These are phyloP conservation scores for Chunga burmeisteri DNA, from an alignment of 2,113 vertebrate species.

Conservation along the genomic window DNA sequence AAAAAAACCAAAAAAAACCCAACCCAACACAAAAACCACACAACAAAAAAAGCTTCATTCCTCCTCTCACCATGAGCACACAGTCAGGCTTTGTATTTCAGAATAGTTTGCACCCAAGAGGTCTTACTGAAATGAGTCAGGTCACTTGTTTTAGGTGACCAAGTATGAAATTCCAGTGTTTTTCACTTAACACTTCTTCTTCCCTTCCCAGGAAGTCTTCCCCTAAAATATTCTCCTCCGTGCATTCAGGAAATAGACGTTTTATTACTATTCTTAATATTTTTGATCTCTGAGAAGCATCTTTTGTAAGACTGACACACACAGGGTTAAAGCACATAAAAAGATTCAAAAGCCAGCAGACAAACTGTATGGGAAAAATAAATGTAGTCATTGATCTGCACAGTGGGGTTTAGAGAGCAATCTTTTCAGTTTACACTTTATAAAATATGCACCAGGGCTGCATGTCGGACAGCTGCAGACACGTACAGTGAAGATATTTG, in stretches of 20 bases:
- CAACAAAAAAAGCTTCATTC: background rate
- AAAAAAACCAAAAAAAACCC: too few species aligned
- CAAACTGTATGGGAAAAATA: constrained; percentile 34
- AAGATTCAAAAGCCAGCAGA: constrained; percentile 45
- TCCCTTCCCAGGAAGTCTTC: background rate
- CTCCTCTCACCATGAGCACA: background rate
- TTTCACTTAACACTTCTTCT: constrained; percentile 27
- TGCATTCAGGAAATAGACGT: constrained; percentile 4
- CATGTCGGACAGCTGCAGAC: constrained; percentile 51
- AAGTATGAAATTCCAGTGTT: constrained; percentile 1
- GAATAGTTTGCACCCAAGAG: background rate
- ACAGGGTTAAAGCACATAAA: constrained; percentile 47
- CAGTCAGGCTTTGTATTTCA: constrained; percentile 4
- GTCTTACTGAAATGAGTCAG: background rate
- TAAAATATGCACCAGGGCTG: constrained; percentile 40
- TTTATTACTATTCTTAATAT: constrained; percentile 17
- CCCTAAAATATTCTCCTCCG: background rate
- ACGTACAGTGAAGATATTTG: constrained; percentile 22
- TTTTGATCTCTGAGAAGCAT: constrained; percentile 12
- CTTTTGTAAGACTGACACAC: background rate
- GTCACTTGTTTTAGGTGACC: constrained; percentile 19
- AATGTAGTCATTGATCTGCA: constrained; percentile 49
- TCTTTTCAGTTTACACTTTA: constrained; percentile 59
- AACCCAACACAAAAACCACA: too few species aligned
- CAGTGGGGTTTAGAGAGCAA: constrained; percentile 41